Base-by-base conservation (phyloP, 2,113 vertebrate genomes). In the Chaetorhynchus papuensis region DNA sequence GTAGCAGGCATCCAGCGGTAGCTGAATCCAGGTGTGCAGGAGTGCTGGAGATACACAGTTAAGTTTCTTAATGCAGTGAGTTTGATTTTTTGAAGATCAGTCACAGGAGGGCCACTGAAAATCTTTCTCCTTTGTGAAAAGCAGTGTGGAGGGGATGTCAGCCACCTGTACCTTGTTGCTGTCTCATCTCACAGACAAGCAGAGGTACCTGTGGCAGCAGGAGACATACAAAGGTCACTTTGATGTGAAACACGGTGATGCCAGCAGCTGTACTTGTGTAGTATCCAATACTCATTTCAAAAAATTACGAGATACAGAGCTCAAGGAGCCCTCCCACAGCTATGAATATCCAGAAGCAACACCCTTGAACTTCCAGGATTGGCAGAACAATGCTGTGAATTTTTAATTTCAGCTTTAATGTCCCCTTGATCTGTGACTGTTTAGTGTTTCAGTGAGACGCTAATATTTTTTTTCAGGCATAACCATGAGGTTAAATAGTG, bases 171-270 rank as follows among this genome's bases (percentile, higher is more conserved):
- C 35, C 28, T 59, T 68, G 11, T 75, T 90, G 28, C 22, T 13
- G 4, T 60, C 30, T 47, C 0, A 0, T 64, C 53, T 56, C 31
- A 31, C 37, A 76, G 37, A 41, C 0, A 0, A 78, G 71, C 37
- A 93, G 64, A 75, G 71, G 49, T 56, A 70, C 52, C 17, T 52
- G 9, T n/a, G 41, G 24, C 20, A 83, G 57, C 39, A 68, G 50
- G 69, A 87, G 18, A 52, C 12, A 5, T 15, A 33, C 22, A 83
- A 24, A 66, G n/a, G 24, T 81, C 8, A 23, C 20, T 70, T 82
- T 45, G 28, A 30, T 79, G 26, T 72, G 59, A 66, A 78, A 24
- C 7, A 5, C 4, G 17, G 24, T 45, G 57, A 27, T 89, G 39
- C 21, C 61, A 42, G 47, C 33, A 66, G 22, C 22, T 83, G 3